phyloP scores from a whole-genome alignment of 2,888 invertebrate genomes.

The Meghimatium bilineatum region DNA sequence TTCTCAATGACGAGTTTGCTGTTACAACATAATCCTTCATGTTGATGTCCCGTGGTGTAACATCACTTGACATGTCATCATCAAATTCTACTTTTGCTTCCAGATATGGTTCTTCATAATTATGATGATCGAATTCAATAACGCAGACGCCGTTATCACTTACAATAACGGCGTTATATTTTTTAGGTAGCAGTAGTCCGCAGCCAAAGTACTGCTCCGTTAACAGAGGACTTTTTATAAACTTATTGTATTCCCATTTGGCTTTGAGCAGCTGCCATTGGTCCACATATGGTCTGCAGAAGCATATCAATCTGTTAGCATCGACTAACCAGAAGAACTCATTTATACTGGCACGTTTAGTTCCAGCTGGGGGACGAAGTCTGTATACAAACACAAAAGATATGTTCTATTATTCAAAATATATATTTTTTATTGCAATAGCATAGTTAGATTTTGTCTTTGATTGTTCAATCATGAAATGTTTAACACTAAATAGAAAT shows the following conservation, averaged over 20 bases:
- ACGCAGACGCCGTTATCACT: slow-evolving; percentile 57
- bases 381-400: slow-evolving; percentile 28
- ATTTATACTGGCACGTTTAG: slow-evolving; percentile 49
- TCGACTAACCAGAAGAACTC: slow-evolving; percentile 71
- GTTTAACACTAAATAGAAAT: too few species aligned
- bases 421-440: too few species aligned
- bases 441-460: too few species aligned
- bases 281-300: slow-evolving; percentile 63
- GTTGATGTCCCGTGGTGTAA: slow-evolving; percentile 9
- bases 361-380: slow-evolving; percentile 26
- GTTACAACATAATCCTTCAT: slow-evolving; percentile 44
- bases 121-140: slow-evolving; percentile 45
- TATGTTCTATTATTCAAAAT: too few species aligned
- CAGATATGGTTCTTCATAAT: slow-evolving; percentile 30
- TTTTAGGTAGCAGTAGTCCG: slow-evolving; percentile 56
- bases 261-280: slow-evolving; percentile 66
- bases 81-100: slow-evolving; percentile 40
- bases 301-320: slow-evolving; percentile 63
- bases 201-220: slow-evolving; percentile 65
- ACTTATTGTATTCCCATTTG: slow-evolving; percentile 55
- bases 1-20: slow-evolving; percentile 19
- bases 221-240: slow-evolving; percentile 62
- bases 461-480: too few species aligned
- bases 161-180: slow-evolving; percentile 55
- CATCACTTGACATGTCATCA: slow-evolving; percentile 38